phyloP scores from a whole-genome alignment of 2,797 vertebrate species.

The Esox masquinongy region DNA sequence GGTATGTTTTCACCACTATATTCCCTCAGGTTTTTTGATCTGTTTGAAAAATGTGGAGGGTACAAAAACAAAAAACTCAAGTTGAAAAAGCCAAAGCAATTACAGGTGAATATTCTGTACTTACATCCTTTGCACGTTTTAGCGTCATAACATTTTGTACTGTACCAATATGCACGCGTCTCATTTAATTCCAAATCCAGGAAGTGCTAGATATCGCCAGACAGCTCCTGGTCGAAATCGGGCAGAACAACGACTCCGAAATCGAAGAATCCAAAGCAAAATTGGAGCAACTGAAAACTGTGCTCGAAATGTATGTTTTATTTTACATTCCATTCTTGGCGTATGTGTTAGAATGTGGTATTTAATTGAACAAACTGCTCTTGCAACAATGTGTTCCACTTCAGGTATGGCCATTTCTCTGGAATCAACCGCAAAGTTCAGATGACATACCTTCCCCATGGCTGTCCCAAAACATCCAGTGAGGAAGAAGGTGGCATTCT shows the following conservation, averaged over 20 bases:
- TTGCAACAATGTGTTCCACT: slow-evolving; percentile 9
- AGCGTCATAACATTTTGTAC: not conserved
- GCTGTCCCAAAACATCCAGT: slow-evolving; percentile 89
- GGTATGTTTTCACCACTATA: not conserved
- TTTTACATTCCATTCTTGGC: slow-evolving; percentile 43
- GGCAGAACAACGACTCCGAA: slow-evolving; percentile 88
- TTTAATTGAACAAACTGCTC: not conserved
- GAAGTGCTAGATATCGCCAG: slow-evolving; percentile 88
- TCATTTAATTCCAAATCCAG: slow-evolving; percentile 56
- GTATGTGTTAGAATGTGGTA: not conserved
- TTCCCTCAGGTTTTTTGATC: slow-evolving; percentile 84
- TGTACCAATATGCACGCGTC: not conserved
- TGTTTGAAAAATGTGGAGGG: slow-evolving; percentile 89
- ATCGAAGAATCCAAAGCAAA: slow-evolving; percentile 91
- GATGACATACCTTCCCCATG: slow-evolving; percentile 86
- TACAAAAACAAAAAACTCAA: slow-evolving; percentile 90
- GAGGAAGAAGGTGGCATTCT: slow-evolving; percentile 83
- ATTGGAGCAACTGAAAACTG: slow-evolving; percentile 88
- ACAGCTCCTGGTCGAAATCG: slow-evolving; percentile 83
- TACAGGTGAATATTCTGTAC: slow-evolving; percentile 72
- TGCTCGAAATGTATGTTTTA: slow-evolving; percentile 85
- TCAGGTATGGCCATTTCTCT: slow-evolving; percentile 90
- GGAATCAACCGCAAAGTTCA: slow-evolving; percentile 92
- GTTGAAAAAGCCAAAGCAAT: slow-evolving; percentile 87
- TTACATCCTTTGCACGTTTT: not conserved